These are phyloP conservation scores for Drosophila punjabiensis DNA, from an alignment of 1,140 invertebrate genomes.

Conservation along the genomic window DNA sequence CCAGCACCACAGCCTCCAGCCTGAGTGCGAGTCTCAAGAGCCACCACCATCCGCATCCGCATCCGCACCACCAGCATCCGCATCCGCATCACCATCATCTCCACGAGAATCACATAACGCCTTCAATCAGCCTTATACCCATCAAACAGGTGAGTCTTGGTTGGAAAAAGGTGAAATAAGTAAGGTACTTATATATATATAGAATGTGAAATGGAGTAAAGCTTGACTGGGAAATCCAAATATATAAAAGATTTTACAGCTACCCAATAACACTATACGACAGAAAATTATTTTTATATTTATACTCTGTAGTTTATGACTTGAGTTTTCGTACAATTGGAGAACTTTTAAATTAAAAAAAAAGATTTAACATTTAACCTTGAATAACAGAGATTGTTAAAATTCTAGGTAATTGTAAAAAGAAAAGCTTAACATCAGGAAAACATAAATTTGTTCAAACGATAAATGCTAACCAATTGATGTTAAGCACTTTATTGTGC, in stretches of 20 bases:
- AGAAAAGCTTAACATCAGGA: too few species aligned
- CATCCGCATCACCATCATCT: slow-evolving; percentile 62
- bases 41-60: slow-evolving; percentile 51
- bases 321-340: too few species aligned
- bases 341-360: too few species aligned
- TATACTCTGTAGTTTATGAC: neutral
- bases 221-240: neutral
- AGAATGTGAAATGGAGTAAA: neutral
- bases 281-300: neutral
- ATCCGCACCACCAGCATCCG: slow-evolving; percentile 36
- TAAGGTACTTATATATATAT: too few species aligned
- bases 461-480: too few species aligned
- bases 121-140: slow-evolving; percentile 93
- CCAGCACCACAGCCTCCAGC: slow-evolving; percentile 65
- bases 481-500: too few species aligned
- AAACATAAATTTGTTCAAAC: too few species aligned
- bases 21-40: slow-evolving; percentile 53
- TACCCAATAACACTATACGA: neutral
- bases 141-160: slow-evolving; percentile 90
- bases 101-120: slow-evolving; percentile 89
- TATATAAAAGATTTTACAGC: neutral
- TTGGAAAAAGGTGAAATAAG: too few species aligned
- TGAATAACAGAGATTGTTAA: too few species aligned
- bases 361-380: too few species aligned
- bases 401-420: too few species aligned